phyloP scores from a whole-genome alignment of 2,888 invertebrate species.

The Anodontia alba region DNA sequence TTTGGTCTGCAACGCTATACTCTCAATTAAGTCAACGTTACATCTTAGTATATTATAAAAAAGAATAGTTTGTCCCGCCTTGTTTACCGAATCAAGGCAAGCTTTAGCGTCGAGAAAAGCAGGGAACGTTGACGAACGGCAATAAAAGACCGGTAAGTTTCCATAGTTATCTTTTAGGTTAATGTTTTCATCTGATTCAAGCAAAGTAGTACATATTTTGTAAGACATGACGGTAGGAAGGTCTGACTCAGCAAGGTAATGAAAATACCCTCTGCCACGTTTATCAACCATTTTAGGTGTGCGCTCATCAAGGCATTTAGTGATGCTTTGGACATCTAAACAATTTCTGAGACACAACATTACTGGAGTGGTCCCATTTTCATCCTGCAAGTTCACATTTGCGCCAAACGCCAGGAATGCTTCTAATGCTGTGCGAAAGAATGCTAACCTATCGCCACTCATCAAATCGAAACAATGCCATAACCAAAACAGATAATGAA shows the following conservation, averaged over 20 bases:
- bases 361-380: not conserved
- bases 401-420: not conserved
- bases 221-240: no score
- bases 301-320: not conserved
- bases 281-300: not conserved
- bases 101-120: not conserved
- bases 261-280: not conserved
- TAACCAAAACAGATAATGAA: no score
- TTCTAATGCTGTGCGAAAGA: no score
- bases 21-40: not conserved
- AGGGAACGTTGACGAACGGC: not conserved
- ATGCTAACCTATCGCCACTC: no score
- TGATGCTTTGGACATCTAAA: not conserved
- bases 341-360: not conserved
- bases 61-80: not conserved
- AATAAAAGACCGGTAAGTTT: not conserved
- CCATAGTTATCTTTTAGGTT: not conserved
- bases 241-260: not conserved
- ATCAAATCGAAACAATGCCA: no score
- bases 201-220: not conserved
- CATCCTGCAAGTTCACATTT: not conserved
- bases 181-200: not conserved
- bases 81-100: not conserved
- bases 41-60: not conserved
- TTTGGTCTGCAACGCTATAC: no score